Base-by-base conservation (phyloP, 35 echinoderm and acorn worm species). In the Nesometra sesokonis region DNA sequence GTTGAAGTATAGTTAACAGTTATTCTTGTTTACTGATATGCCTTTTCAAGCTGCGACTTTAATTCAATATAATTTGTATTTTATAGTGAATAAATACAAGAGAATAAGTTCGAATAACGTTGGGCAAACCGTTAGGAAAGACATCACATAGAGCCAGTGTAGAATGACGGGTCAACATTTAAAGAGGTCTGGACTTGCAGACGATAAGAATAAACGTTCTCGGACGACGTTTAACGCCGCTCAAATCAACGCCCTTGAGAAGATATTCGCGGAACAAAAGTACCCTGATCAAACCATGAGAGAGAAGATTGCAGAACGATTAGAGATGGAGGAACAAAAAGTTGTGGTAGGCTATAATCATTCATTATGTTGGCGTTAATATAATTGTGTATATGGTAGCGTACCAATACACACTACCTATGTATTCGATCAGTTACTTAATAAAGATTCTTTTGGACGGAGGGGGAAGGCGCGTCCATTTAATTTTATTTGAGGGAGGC, bases 191-290 rank as follows among this genome's bases (percentile, higher is more conserved):
- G 7, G 52, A 27, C 23, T 67, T 67, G 52, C 52, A 67, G 52
- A 67, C 52, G 52, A 67, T 67, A 67, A 67, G 21, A 67, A 67
- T 27, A 67, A 67, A 27, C 52, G 52, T 67, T 67, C 52, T 23
- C 88, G 94, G 8, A 93, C 88, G 2, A 97, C 91, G 21, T 97
- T 97, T 52, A 97, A 97, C 86, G 84, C 86, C 0, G 94, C 91
- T 23, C 94, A 97, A 80, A 36, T 97, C 5, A 77, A 91, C 47
- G 94, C 94, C 32, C 35, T 97, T 40, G 94, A 93, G 35, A 86
- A 35, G 21, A 88, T 97, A 34, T 97, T 93, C 47, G 17, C 91
- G 31, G 91, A 93, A 4, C 79, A 88, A 9, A 32, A 87, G 5
- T 97, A 97, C 78, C 94, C 94, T 11, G 94, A 97, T 89, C 76